phyloP scores from a whole-genome alignment of 2,113 vertebrate genomes.

The Sitta europaea region DNA sequence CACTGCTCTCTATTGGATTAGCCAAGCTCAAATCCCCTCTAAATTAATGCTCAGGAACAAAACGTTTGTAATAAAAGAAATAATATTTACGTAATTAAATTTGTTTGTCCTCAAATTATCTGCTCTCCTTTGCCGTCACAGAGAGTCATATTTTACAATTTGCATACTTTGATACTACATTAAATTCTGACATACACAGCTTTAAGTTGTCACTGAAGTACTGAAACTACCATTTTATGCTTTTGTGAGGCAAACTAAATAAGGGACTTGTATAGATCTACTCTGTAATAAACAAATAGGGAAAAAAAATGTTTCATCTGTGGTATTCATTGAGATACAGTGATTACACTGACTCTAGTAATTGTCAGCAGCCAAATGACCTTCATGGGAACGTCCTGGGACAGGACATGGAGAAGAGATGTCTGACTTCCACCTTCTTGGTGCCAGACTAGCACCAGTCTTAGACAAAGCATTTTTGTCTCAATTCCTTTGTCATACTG shows the following conservation, averaged over 20 bases:
- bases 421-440: not conserved
- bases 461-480: not conserved
- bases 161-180: not conserved
- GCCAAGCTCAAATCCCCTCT: not conserved
- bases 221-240: not conserved
- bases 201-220: not conserved
- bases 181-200: not conserved
- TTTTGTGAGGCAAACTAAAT: not conserved
- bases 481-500: not conserved
- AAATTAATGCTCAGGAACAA: conserved; percentile 36
- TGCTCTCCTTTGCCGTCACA: not conserved
- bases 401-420: not conserved
- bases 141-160: not conserved
- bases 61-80: not conserved
- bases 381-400: not conserved
- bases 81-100: not conserved
- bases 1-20: conserved; percentile 25
- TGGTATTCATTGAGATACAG: not conserved
- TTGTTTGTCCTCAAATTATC: not conserved
- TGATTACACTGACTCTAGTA: not conserved
- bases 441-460: not conserved
- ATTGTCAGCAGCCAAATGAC: not conserved
- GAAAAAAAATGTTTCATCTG: not conserved
- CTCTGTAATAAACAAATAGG: not conserved
- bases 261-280: not conserved